Percentiles rank a stretch among this genome's conserved stretches.
These are phyloP conservation scores for Dasypogon diadema DNA, from an alignment of 2,888 invertebrate genomes.

Conservation along the genomic window DNA sequence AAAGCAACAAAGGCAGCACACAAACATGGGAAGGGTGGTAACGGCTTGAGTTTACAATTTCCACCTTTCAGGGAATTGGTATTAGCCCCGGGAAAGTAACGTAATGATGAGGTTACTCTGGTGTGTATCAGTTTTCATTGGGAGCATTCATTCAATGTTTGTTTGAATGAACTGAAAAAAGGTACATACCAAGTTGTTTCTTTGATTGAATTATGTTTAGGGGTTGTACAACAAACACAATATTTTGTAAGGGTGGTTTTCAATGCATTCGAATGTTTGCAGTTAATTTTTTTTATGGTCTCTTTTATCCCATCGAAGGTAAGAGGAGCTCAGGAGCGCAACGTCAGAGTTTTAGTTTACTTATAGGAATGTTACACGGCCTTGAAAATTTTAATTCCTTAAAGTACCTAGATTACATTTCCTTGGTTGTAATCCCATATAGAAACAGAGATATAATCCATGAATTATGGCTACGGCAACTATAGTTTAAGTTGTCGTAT, in stretches of 20 bases:
- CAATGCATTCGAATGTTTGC: constrained; percentile 2
- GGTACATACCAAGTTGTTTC: constrained; percentile 4
- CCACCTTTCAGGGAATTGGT: constrained; percentile 29
- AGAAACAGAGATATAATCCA: no score
- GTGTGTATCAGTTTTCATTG: constrained; percentile 48
- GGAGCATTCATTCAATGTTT: not conserved
- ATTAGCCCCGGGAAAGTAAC: constrained; percentile 5
- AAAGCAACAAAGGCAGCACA: constrained; percentile 36
- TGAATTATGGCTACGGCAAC: no score
- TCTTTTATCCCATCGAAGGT: not conserved
- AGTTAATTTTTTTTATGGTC: constrained; percentile 38
- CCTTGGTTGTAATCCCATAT: no score
- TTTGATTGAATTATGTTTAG: constrained; percentile 41
- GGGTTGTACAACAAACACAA: constrained; percentile 22
- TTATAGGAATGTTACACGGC: no score
- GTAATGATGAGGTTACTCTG: constrained; percentile 5
- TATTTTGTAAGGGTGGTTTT: constrained; percentile 6
- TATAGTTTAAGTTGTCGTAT: not conserved
- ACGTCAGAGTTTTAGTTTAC: no score
- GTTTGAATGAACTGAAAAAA: constrained; percentile 22
- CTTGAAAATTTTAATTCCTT: no score
- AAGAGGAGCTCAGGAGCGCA: no score
- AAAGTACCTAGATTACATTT: no score
- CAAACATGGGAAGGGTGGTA: constrained; percentile 47
- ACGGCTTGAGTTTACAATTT: constrained; percentile 47